Percentiles rank a stretch among this genome's conserved stretches.
These are phyloP conservation scores for Euplexia lucipara DNA, from an alignment of 2,888 invertebrate genomes.

Conservation along the genomic window DNA sequence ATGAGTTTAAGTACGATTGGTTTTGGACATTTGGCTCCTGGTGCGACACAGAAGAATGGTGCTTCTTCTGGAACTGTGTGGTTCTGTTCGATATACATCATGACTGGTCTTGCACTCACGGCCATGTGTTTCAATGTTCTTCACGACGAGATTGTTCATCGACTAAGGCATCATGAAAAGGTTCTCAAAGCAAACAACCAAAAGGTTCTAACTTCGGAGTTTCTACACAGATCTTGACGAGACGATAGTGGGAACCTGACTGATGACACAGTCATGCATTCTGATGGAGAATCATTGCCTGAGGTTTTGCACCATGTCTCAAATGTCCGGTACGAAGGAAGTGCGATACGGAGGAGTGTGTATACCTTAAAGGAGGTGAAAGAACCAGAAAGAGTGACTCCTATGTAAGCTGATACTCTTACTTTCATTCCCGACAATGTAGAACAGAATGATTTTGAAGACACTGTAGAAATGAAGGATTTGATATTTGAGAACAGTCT, in stretches of 20 bases:
- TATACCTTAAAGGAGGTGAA: slow-evolving; percentile 84
- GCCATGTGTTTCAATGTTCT: slow-evolving; percentile 98
- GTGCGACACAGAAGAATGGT: slow-evolving; percentile 89
- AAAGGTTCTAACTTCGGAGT: slow-evolving; percentile 85
- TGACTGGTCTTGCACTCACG: slow-evolving; percentile 96
- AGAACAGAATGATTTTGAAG: slow-evolving; percentile 43
- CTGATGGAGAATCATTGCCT: slow-evolving; percentile 86
- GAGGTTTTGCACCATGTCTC: slow-evolving; percentile 88
- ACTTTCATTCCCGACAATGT: slow-evolving; percentile 28
- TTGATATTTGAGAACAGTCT: slow-evolving; percentile 64
- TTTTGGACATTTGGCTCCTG: slow-evolving; percentile 96
- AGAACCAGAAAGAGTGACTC: slow-evolving; percentile 82
- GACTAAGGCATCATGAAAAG: slow-evolving; percentile 92
- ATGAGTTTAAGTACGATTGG: slow-evolving; percentile 98
- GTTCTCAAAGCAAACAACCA: slow-evolving; percentile 81
- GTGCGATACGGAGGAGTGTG: slow-evolving; percentile 83
- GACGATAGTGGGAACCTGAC: slow-evolving; percentile 84
- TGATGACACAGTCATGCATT: slow-evolving; percentile 84
- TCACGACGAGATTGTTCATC: slow-evolving; percentile 96
- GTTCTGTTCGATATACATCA: slow-evolving; percentile 97
- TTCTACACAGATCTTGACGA: slow-evolving; percentile 88
- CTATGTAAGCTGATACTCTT: slow-evolving; percentile 73
- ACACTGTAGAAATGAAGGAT: slow-evolving; percentile 63
- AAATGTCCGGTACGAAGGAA: slow-evolving; percentile 79
- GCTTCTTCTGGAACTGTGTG: slow-evolving; percentile 93